Evolutionary conservation across 92 coral and sea anemone genomes (phyloP).

Genomic region (Heteractis magnifica): DNA sequence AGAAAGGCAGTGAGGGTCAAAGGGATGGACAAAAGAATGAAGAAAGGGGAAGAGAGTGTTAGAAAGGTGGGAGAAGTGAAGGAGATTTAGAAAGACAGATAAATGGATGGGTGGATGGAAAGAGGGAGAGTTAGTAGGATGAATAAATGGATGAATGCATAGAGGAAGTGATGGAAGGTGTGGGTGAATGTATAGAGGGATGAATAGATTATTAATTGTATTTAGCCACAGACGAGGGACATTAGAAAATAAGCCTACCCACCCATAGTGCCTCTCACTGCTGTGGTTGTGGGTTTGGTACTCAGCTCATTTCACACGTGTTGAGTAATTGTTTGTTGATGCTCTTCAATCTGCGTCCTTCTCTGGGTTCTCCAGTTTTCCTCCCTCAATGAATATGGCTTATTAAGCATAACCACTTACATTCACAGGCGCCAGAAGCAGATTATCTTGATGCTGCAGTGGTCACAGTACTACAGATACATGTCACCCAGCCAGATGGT

Average conservation of each 20-base stretch:
- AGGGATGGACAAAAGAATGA: not conserved
- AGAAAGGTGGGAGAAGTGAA: not conserved
- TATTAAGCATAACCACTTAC: too few relatives aligned
- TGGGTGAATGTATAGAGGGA: not conserved
- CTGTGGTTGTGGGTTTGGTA: too few relatives aligned
- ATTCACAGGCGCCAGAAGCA: slow-evolving; percentile 96
- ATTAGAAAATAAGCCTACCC: too few relatives aligned
- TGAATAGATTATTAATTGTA: not conserved
- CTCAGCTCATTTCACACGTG: too few relatives aligned
- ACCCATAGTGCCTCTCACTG: too few relatives aligned
- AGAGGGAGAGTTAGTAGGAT: not conserved
- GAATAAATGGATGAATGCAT: not conserved
- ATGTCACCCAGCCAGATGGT: slow-evolving; percentile 92
- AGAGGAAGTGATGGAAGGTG: not conserved
- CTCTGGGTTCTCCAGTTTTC: too few relatives aligned
- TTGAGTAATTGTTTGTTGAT: too few relatives aligned
- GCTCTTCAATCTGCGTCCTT: too few relatives aligned
- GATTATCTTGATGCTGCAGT: slow-evolving; percentile 98
- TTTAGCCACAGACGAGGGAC: not conserved
- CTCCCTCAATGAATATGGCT: too few relatives aligned
- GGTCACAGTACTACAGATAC: slow-evolving; percentile 95
- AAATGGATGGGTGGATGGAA: not conserved
- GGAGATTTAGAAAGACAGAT: not conserved
- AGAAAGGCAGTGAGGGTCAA: not conserved
- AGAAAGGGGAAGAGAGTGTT: not conserved